These are phyloP conservation scores for Microtus richardsoni DNA, from an alignment of 2,113 vertebrate species.

Conservation along the genomic window DNA sequence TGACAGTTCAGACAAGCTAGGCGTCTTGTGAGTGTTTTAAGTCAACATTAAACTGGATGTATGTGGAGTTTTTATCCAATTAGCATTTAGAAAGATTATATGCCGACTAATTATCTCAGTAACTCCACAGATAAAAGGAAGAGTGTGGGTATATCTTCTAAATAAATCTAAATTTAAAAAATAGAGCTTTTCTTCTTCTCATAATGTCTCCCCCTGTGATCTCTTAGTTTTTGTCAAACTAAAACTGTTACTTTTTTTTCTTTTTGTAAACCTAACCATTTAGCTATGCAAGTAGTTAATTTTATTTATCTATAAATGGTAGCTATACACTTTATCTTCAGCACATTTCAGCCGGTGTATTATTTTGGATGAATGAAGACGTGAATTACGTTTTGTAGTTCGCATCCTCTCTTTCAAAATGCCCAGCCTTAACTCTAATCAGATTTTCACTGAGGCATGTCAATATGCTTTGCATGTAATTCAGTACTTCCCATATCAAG, in stretches of 20 bases:
- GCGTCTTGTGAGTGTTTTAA: background rate
- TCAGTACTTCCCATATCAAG: background rate
- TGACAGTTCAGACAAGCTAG: background rate
- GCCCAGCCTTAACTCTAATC: background rate
- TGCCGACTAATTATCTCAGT: background rate
- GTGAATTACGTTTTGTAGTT: background rate
- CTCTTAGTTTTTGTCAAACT: background rate
- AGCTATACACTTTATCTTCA: background rate
- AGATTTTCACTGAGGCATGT: background rate
- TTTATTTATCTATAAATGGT: background rate
- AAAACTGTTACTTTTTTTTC: background rate
- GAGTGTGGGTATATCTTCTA: background rate
- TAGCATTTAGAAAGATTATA: background rate
- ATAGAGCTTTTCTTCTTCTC: background rate
- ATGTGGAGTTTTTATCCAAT: background rate
- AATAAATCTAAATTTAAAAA: background rate
- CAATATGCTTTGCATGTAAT: background rate
- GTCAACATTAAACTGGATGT: background rate
- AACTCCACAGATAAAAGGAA: background rate
- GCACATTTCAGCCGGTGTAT: background rate
- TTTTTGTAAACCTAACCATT: background rate
- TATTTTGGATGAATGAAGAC: background rate
- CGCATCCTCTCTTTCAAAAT: background rate
- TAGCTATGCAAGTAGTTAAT: background rate
- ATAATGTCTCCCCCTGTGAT: background rate